Conservation (phyloP, 2,797 vertebrate genomes). For the Euthynnus affinis region DNA sequence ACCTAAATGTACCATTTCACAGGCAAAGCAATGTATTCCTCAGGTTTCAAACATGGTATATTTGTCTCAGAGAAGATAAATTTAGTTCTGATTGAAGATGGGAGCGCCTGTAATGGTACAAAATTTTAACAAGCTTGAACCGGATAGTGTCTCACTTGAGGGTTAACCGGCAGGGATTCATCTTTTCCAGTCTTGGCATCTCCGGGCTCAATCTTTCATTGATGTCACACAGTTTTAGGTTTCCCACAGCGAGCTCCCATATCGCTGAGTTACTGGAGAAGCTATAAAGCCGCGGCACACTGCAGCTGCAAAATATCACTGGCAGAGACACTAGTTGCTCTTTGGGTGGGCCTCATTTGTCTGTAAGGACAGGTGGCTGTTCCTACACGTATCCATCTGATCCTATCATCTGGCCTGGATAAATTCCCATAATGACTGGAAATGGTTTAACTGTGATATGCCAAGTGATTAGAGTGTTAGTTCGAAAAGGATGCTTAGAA, state of each 20-base stretch:
- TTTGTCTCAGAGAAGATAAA: background rate
- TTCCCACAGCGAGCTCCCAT: conserved; percentile 57
- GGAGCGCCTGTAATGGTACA: conserved; percentile 1
- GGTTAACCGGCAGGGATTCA: conserved; percentile 44
- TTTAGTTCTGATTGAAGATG: conserved; percentile 3
- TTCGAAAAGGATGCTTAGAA: background rate
- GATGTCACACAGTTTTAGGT: conserved; percentile 54
- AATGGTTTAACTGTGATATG: background rate
- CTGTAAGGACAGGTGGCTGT: conserved; percentile 22
- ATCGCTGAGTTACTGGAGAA: conserved; percentile 50
- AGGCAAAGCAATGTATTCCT: background rate
- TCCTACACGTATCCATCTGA: background rate
- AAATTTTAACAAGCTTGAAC: conserved; percentile 20
- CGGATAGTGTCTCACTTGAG: conserved; percentile 41
- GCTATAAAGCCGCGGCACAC: conserved; percentile 42
- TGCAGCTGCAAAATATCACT: conserved; percentile 33
- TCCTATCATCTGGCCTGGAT: background rate
- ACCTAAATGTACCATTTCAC: conserved; percentile 5
- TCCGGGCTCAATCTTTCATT: conserved; percentile 53
- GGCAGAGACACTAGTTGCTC: conserved; percentile 50
- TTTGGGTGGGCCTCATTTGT: conserved; percentile 36
- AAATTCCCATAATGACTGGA: background rate
- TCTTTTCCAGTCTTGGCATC: conserved; percentile 39
- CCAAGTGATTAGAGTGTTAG: background rate
- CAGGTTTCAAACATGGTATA: background rate